Conservation (phyloP, 2,888 invertebrate genomes). For the Therioaphis trifolii region DNA sequence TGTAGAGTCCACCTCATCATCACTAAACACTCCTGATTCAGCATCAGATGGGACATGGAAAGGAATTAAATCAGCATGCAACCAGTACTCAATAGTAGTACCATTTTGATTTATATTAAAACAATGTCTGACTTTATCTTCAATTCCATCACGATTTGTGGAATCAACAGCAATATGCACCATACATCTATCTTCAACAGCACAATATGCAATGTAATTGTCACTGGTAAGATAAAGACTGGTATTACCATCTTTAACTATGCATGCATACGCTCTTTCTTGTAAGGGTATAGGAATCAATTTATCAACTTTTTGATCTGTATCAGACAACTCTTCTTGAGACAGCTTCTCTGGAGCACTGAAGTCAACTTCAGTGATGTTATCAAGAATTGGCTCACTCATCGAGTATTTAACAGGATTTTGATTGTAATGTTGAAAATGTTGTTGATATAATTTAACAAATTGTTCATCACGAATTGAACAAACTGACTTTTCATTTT, state of each 20-base stretch:
- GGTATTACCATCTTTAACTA: conserved; percentile 21
- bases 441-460: conserved; percentile 39
- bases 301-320: not conserved
- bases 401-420: conserved; percentile 51
- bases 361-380: not conserved
- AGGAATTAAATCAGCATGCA: conserved; percentile 51
- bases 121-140: conserved; percentile 43
- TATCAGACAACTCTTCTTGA: not conserved
- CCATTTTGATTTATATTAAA: conserved; percentile 42
- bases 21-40: conserved; percentile 40
- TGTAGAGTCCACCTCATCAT: not conserved
- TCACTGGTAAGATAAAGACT: conserved; percentile 53
- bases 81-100: conserved; percentile 37
- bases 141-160: not conserved
- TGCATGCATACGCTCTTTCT: conserved; percentile 13
- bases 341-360: not conserved
- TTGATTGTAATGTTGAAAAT: conserved; percentile 53
- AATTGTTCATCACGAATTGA: not conserved
- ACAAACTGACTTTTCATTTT: not conserved
- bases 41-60: conserved; percentile 24
- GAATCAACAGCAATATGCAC: conserved; percentile 42
- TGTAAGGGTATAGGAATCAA: conserved; percentile 18
- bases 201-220: conserved; percentile 54
- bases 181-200: conserved; percentile 53
- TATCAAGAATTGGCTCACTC: conserved; percentile 5